Base-by-base conservation (phyloP, 2,797 vertebrate genomes). In the Leuciscus waleckii region DNA sequence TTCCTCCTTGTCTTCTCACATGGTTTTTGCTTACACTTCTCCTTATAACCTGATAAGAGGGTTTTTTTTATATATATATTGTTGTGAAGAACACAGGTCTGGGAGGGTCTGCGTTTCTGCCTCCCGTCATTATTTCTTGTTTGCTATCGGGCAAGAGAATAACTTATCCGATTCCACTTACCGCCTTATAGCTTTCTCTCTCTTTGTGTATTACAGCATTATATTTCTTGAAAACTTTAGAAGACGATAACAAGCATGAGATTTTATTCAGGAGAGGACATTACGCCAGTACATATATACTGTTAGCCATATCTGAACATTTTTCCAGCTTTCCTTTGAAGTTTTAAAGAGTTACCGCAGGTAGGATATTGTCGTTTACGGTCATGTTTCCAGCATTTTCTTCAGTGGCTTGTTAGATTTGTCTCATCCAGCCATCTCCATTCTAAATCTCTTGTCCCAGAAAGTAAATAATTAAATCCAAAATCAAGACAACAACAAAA, bases 11-110 rank as follows among this genome's bases (percentile, higher is more conserved):
- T 90, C 92, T 94, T 95, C 95, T 95, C 95, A 94, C 93, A 94
- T 95, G 95, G 95, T 95, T 96, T 95, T 94, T 94, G 94, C 95
- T 95, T 94, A 95, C 92, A 83, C 87, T 92, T 92, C 92, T 94
- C 89, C 93, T 93, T 94, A 95, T 92, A 95, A 95, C 93, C 89
- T 73, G 93, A 94, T 94, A 95, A 94, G 91, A 94, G 56, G 88
- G 63, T 79, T 83, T 46, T 74, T 79, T 67, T 79, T 35, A 5
- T 71, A 56, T 76, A 43, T 92, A 46, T 9, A 54, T 92, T 79
- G 37, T 84, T 90, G 86, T 92, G 91, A 91, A 71, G 81, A 83
- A 94, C 92, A 93, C 90, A 92, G 90, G 91, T 91, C 91, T 94
- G 93, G 94, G 94, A 94, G 91, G 93, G 94, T 94, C 93, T 91